Percentiles rank a stretch among this genome's conserved stretches.
Conservation (phyloP, 2,113 vertebrate species). For the Pteruthius melanotis region DNA sequence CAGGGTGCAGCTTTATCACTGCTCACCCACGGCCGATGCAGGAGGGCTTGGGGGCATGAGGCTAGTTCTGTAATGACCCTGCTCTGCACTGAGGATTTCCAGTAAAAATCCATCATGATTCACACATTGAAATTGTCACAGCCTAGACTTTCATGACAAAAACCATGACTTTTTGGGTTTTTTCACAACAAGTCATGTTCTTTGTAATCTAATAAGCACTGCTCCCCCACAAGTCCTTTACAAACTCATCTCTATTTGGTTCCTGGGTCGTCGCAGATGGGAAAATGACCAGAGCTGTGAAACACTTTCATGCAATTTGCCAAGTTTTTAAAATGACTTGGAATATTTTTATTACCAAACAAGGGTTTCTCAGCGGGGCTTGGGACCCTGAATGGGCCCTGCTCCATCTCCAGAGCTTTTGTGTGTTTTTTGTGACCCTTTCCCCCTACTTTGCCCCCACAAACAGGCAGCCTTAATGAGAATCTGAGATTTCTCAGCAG, state of each 20-base stretch:
- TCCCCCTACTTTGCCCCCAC: not conserved
- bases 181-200: slow-evolving; percentile 57
- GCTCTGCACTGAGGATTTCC: slow-evolving; percentile 9
- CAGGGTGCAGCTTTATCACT: not conserved
- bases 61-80: not conserved
- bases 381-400: not conserved
- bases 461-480: not conserved
- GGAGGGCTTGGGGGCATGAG: not conserved
- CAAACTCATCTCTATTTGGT: slow-evolving; percentile 49
- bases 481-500: slow-evolving; percentile 22
- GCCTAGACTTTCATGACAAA: slow-evolving; percentile 51
- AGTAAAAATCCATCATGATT: slow-evolving; percentile 58
- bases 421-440: not conserved
- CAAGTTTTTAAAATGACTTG: slow-evolving; percentile 43
- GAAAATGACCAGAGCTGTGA: slow-evolving; percentile 60
- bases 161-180: slow-evolving; percentile 49
- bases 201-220: slow-evolving; percentile 50
- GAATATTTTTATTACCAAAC: slow-evolving; percentile 52
- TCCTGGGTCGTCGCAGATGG: slow-evolving; percentile 17
- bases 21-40: not conserved
- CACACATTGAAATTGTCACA: slow-evolving; percentile 39
- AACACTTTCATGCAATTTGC: slow-evolving; percentile 50
- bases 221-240: slow-evolving; percentile 21
- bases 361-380: slow-evolving; percentile 30
- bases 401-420: not conserved